Base-by-base conservation (phyloP, 2,113 vertebrate genomes). In the Zonotrichia leucophrys region DNA sequence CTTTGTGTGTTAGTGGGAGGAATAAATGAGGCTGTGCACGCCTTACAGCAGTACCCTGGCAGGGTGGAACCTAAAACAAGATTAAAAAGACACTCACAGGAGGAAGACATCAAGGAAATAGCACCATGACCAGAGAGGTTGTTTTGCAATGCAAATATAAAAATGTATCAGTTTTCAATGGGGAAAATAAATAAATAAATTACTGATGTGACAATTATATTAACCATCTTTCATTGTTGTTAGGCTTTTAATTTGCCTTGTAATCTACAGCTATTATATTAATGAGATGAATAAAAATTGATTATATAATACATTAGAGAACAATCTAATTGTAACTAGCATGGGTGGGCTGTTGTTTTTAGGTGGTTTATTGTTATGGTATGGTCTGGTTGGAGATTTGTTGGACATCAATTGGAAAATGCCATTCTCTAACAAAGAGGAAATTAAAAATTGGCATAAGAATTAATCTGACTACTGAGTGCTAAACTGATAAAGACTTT, bases 221-320 rank as follows among this genome's bases (percentile, higher is more conserved):
- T 90, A 86, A 33, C 27, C 14, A 10, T 37, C 52, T 87, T 52
- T 73, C 92, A 56, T 80, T 72, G 17, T 59, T 86, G 55, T 72
- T 87, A 78, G 44, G 21, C 33, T 97, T 95, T 95, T 92, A 63
- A 94, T 94, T 91, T 91, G 13, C 39, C 15, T 58, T 86, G 56
- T 80, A 83, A 92, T 93, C 60, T 78, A 58, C 24, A 75, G 86
- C 83, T 87, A 50, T 42, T 89, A 11, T 94, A 94, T 90, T 83
- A 90, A 80, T 92, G 87, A 88, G 35, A 72, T 75, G 11, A 82
- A 94, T 93, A 91, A 68, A 46, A 60, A 84, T 60, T 91, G 63
- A 70, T 67, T 81, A 12, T 27, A 62, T 74, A 89, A 74, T 59
- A 52, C 72, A 59, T 50, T 81, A 91, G 60, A 87, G 89, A 78